These are phyloP conservation scores for Polydesmus complanatus DNA, from an alignment of 2,888 invertebrate genomes.

Conservation along the genomic window DNA sequence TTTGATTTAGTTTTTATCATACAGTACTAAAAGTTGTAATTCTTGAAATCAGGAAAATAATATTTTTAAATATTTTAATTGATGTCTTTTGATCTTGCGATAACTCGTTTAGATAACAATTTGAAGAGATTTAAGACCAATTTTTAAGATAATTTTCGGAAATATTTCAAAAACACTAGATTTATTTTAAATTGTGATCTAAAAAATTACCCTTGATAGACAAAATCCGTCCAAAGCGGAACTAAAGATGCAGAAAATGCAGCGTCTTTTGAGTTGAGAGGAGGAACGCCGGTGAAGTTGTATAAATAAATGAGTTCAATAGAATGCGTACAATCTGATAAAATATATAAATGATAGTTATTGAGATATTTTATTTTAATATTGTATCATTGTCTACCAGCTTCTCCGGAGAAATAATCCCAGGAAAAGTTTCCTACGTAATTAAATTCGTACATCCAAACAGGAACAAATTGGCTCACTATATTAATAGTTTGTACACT, in stretches of 20 bases:
- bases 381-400: conserved; percentile 9
- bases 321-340: neutral
- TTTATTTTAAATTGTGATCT: neutral
- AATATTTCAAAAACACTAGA: too few species aligned
- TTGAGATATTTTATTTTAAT: neutral
- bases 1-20: neutral
- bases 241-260: neutral
- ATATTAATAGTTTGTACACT: neutral
- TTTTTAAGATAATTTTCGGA: too few species aligned
- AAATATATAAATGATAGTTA: neutral
- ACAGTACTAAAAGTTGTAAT: too few species aligned
- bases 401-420: neutral
- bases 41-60: too few species aligned
- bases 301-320: neutral
- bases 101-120: too few species aligned
- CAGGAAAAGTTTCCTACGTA: neutral
- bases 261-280: neutral
- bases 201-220: neutral
- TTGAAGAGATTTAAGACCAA: too few species aligned
- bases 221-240: neutral
- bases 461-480: neutral
- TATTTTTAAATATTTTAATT: too few species aligned
- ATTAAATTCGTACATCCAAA: neutral
- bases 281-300: neutral
- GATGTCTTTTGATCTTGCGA: too few species aligned